Percentiles rank a stretch among this genome's conserved stretches.
These are phyloP conservation scores for Tricholauxania praeusta DNA, from an alignment of 2,888 invertebrate species.

Conservation along the genomic window DNA sequence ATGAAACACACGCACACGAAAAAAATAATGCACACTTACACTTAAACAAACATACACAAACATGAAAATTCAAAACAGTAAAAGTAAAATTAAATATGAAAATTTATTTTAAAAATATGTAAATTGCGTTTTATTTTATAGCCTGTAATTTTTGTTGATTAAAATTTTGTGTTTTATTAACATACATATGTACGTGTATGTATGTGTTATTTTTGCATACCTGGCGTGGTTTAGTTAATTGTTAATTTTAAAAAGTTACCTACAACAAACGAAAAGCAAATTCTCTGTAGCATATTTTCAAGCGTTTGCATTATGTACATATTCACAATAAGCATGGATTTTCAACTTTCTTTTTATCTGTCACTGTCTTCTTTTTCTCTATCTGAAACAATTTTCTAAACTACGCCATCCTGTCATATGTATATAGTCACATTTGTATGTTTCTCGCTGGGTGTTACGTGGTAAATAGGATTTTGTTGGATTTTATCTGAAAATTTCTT, in stretches of 20 bases:
- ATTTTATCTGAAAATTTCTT: too few relatives aligned
- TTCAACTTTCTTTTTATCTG: not conserved
- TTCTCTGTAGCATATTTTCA: constrained; percentile 34
- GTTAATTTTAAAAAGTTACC: not conserved
- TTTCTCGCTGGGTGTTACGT: not conserved
- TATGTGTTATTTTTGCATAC: not conserved
- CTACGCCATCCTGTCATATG: not conserved
- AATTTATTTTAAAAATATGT: constrained; percentile 44
- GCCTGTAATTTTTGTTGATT: constrained; percentile 13
- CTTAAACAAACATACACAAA: constrained; percentile 44
- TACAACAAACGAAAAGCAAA: not conserved
- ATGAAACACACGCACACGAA: constrained; percentile 2
- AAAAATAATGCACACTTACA: not conserved
- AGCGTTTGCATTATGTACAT: constrained; percentile 36
- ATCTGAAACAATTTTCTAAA: constrained; percentile 36
- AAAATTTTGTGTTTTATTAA: not conserved
- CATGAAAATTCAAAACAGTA: constrained; percentile 35
- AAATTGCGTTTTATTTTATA: constrained; percentile 49
- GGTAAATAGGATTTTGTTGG: too few relatives aligned
- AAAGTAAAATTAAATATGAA: constrained; percentile 48
- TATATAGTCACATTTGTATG: constrained; percentile 6
- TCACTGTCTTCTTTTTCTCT: constrained; percentile 41
- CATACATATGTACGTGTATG: not conserved
- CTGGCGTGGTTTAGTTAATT: constrained; percentile 21
- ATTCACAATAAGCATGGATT: not conserved